Conservation (phyloP, 92 coral and sea anemone genomes). For the Ricordea florida region DNA sequence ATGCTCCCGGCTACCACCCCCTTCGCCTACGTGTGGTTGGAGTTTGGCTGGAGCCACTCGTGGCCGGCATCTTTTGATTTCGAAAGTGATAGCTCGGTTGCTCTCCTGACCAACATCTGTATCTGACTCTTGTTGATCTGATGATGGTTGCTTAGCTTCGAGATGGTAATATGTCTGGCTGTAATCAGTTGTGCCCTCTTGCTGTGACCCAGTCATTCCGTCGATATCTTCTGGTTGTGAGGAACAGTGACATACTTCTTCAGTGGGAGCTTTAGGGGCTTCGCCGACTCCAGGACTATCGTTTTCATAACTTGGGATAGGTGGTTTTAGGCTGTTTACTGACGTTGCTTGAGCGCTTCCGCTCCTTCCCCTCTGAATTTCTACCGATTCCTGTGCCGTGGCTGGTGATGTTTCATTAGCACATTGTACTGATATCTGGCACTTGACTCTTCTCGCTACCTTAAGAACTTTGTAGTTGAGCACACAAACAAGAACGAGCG, state of each 20-base stretch:
- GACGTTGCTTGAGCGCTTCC: too few relatives aligned
- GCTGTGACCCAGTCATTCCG: too few relatives aligned
- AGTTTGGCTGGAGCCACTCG: background rate
- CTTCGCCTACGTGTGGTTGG: background rate
- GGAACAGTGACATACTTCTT: too few relatives aligned
- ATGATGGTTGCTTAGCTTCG: background rate
- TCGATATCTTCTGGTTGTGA: too few relatives aligned
- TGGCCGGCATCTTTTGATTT: background rate
- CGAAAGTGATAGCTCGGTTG: background rate
- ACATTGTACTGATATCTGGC: background rate
- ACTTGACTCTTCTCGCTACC: background rate
- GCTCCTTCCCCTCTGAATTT: too few relatives aligned
- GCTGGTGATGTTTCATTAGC: background rate
- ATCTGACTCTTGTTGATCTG: background rate
- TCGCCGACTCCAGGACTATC: too few relatives aligned
- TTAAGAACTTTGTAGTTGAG: background rate
- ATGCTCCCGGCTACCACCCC: background rate
- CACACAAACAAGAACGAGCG: background rate
- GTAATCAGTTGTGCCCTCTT: background rate
- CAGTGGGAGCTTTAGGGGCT: too few relatives aligned
- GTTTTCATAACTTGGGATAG: too few relatives aligned
- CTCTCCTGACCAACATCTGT: background rate
- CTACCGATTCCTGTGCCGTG: background rate
- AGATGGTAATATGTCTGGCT: background rate
- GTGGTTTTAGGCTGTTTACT: too few relatives aligned